Evolutionary conservation across 2,797 vertebrate species (phyloP), one percentile per base, ranked within the genome.

Genomic region (Glossophaga mutica): DNA sequence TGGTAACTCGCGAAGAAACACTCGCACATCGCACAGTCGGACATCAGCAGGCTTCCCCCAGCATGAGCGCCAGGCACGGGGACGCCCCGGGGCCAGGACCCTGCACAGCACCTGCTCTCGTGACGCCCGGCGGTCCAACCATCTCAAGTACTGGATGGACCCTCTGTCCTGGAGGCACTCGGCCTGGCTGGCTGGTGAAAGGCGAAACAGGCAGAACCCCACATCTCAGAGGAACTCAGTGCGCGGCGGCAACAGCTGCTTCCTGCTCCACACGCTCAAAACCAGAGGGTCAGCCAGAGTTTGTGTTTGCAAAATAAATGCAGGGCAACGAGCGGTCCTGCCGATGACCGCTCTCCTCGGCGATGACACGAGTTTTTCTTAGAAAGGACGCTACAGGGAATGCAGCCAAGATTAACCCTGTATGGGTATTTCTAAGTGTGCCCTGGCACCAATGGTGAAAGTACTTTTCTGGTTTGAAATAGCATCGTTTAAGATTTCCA

Each of bases 161-260:
- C 37, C 59, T 68, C 46, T 29, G 57, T 15, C 42, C 21, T 94
- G 19, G 32, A 73, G 71, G 83, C 62, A 50, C 85, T 82, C 44
- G 55, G 62, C 26, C 46, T 48, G 42, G 86, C 70, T 59, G 22
- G 39, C 29, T 84, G 37, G 85, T 73, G 70, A 68, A 96, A 96
- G 70, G 91, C 88, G 2, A 76, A 70, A 94, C 82, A 0, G 16
- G 65, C 94, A 96, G 81, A 59, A 39, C 70, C 24, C 85, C 94
- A 92, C 34, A 59, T 88, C 87, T 16, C 76, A 52, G 70, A 97
- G 96, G 89, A 98, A 98, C 91, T 79, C 91, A 39, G 34, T 59
- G 96, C 83, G 89, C 48, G 0, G 91, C 95, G 98, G 87, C 95
- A 97, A 89, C 97, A 94, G 95, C 96, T 98, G 97, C 89, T 98